Conservation (phyloP, 2,888 invertebrate species). For the Euspilapteryx auroguttella region DNA sequence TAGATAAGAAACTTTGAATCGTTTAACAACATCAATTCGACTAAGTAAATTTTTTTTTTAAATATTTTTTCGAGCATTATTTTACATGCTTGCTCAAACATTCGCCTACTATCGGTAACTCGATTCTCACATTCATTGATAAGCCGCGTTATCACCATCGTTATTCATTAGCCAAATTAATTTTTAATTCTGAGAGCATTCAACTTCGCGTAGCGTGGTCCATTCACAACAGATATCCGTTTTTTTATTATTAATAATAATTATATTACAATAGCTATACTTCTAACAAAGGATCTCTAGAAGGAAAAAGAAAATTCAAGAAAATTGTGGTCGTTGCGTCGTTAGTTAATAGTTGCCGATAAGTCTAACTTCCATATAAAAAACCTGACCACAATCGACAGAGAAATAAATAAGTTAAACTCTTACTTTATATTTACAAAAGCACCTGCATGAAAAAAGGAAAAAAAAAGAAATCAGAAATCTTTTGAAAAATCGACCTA, state of each 20-base stretch:
- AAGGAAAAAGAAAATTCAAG: too few species aligned
- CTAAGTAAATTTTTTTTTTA: constrained; percentile 34
- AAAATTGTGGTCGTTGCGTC: too few species aligned
- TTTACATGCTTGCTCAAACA: constrained; percentile 58
- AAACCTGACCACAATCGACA: constrained; percentile 14
- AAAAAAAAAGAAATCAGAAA: constrained; percentile 20
- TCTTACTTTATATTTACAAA: constrained; percentile 53
- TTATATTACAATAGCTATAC: too few species aligned
- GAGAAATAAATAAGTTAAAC: constrained; percentile 54
- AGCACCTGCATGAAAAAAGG: constrained; percentile 43
- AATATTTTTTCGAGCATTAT: constrained; percentile 42
- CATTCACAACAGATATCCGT: constrained; percentile 38
- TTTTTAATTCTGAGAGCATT: constrained; percentile 3
- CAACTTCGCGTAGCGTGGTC: constrained; percentile 31
- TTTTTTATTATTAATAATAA: too few species aligned
- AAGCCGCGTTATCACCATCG: too few species aligned
- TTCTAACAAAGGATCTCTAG: too few species aligned
- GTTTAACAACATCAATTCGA: constrained; percentile 58
- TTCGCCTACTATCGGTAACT: constrained; percentile 49
- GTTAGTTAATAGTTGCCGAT: too few species aligned
- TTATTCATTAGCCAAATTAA: constrained; percentile 19
- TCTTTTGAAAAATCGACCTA: constrained; percentile 43
- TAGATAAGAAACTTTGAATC: constrained; percentile 53
- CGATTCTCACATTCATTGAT: constrained; percentile 24
- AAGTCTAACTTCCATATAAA: too few species aligned